A percentile compares a stretch with the other conserved stretches of the same genome.
Evolutionary conservation across 2,113 vertebrate species (phyloP).

Genomic region (Taxidea taxus): DNA sequence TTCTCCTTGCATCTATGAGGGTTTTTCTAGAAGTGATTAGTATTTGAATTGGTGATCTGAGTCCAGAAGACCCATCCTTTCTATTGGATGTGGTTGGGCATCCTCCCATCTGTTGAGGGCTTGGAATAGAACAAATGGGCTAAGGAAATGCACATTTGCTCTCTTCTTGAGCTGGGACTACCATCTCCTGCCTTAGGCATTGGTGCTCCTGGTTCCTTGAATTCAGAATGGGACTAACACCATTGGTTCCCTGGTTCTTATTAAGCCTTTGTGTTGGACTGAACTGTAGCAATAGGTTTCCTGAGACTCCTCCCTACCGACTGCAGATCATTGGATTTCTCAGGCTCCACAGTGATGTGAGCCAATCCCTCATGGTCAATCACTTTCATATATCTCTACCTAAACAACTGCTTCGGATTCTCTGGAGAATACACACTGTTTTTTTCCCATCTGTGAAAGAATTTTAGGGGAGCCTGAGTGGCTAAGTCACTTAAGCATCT

Average conservation of each 20-base stretch:
- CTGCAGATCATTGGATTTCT: neutral
- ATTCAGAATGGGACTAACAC: no score
- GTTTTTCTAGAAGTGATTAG: neutral
- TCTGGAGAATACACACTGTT: neutral
- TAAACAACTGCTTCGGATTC: neutral
- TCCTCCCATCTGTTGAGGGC: neutral
- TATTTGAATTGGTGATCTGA: neutral
- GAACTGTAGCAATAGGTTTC: neutral
- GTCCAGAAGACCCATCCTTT: neutral
- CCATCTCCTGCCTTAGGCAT: neutral
- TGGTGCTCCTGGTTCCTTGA: neutral
- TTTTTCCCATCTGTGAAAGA: neutral
- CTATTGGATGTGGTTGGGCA: neutral
- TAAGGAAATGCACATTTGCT: neutral
- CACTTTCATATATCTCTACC: neutral
- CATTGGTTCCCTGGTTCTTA: neutral
- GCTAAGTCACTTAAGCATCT: no score
- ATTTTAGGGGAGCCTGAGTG: neutral
- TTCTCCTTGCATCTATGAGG: no score
- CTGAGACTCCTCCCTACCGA: neutral
- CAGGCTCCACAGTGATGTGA: no score
- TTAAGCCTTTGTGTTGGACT: neutral
- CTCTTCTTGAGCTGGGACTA: neutral
- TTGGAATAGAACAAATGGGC: neutral
- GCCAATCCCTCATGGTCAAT: neutral